Conservation (phyloP, 2,113 vertebrate species). For the Cathartes aura region DNA sequence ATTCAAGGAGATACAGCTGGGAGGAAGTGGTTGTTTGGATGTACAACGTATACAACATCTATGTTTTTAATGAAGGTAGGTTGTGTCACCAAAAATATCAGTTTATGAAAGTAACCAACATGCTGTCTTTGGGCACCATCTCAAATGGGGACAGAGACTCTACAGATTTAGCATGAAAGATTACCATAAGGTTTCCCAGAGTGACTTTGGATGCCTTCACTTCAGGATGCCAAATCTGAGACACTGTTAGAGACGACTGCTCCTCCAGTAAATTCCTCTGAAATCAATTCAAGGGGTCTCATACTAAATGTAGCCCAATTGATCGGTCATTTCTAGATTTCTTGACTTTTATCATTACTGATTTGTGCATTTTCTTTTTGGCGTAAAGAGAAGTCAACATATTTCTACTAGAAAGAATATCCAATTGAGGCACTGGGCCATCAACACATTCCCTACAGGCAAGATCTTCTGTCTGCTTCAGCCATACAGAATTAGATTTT, state of each 20-base stretch:
- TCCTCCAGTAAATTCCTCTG: background rate
- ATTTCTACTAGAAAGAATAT: background rate
- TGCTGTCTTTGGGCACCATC: background rate
- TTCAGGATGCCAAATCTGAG: background rate
- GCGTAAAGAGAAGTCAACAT: background rate
- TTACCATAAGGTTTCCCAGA: background rate
- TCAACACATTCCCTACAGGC: background rate
- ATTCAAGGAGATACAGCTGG: background rate
- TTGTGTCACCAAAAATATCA: background rate
- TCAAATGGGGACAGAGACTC: background rate
- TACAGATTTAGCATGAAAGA: background rate
- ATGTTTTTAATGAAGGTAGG: background rate
- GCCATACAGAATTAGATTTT: background rate
- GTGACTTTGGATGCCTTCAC: background rate
- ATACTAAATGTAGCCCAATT: background rate
- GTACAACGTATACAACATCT: background rate
- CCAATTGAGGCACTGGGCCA: background rate
- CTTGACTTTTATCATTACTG: background rate
- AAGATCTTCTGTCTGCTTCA: background rate
- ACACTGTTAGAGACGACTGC: background rate
- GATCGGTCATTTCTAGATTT: background rate
- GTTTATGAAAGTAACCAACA: background rate
- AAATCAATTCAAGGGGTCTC: background rate
- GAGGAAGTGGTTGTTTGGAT: background rate
- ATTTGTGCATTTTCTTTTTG: background rate